A percentile compares a stretch with the other conserved stretches of the same genome.
Conservation (phyloP, 2,888 invertebrate species). For the Spilarctia lutea region DNA sequence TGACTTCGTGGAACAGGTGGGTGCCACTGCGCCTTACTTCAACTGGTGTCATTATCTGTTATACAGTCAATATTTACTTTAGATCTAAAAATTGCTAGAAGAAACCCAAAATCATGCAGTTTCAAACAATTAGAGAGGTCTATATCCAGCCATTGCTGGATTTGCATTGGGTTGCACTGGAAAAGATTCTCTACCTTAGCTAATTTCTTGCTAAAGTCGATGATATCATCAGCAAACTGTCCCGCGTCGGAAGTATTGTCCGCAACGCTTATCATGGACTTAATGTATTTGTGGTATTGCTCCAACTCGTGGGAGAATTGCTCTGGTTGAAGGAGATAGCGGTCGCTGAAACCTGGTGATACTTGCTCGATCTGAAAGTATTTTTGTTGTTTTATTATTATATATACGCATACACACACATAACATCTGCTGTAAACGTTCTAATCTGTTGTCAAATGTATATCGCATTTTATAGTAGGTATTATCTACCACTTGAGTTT, state of each 20-base stretch:
- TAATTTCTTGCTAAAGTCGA: conserved; percentile 87
- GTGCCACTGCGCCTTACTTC: conserved; percentile 88
- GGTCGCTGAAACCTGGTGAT: conserved; percentile 89
- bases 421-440: too few species aligned
- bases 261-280: conserved; percentile 84
- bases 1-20: conserved; percentile 89
- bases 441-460: too few species aligned
- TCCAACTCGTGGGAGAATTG: conserved; percentile 87
- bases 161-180: too few species aligned
- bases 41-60: conserved; percentile 88
- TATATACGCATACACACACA: too few species aligned
- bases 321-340: conserved; percentile 87
- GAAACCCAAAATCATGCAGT: too few species aligned
- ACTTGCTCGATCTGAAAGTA: conserved; percentile 87
- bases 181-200: conserved; percentile 82
- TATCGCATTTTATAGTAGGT: too few species aligned
- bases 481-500: too few species aligned
- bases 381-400: neutral
- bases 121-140: too few species aligned
- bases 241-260: conserved; percentile 77
- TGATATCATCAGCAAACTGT: conserved; percentile 87
- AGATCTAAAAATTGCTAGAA: neutral
- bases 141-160: too few species aligned
- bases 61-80: neutral
- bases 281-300: conserved; percentile 88